Conservation (phyloP, 2,888 invertebrate species). For the Chaetoderma sp. region DNA sequence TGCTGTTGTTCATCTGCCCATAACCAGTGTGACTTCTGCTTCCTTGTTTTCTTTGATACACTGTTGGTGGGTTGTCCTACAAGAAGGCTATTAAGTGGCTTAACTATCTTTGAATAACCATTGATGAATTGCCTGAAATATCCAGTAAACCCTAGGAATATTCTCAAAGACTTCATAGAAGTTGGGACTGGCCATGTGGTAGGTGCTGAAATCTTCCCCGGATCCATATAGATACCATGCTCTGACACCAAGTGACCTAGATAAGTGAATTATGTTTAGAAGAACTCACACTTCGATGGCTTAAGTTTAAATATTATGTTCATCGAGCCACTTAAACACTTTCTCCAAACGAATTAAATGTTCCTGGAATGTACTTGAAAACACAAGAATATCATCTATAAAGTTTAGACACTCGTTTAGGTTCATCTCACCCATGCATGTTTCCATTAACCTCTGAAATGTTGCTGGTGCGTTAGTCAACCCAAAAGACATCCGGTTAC, state of each 20-base stretch:
- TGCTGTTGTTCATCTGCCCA: slow-evolving; percentile 29
- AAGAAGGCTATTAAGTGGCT: slow-evolving; percentile 26
- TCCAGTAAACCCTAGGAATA: slow-evolving; percentile 11
- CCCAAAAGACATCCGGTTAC: slow-evolving; percentile 36
- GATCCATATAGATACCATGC: slow-evolving; percentile 14
- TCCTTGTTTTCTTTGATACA: too few relatives aligned
- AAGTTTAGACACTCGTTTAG: slow-evolving; percentile 33
- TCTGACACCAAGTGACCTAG: slow-evolving; percentile 16
- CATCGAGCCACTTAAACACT: slow-evolving; percentile 36
- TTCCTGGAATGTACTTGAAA: slow-evolving; percentile 26
- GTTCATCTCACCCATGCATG: slow-evolving; percentile 26
- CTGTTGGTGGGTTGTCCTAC: slow-evolving; percentile 13
- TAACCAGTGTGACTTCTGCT: slow-evolving; percentile 2
- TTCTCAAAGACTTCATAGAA: slow-evolving; percentile 7
- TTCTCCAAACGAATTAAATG: slow-evolving; percentile 26
- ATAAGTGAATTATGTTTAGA: slow-evolving; percentile 16
- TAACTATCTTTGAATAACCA: slow-evolving; percentile 26
- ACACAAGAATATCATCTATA: slow-evolving; percentile 41
- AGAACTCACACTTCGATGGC: slow-evolving; percentile 40
- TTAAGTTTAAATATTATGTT: slow-evolving; percentile 40
- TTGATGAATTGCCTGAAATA: slow-evolving; percentile 32
- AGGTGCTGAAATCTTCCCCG: not conserved
- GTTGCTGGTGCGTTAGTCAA: slow-evolving; percentile 38
- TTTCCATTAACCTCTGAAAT: slow-evolving; percentile 40
- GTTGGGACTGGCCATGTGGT: slow-evolving; percentile 12